A percentile compares a stretch with the other conserved stretches of the same genome.
Evolutionary conservation across 1,140 invertebrate species (phyloP).

Genomic region (Solen grandis): DNA sequence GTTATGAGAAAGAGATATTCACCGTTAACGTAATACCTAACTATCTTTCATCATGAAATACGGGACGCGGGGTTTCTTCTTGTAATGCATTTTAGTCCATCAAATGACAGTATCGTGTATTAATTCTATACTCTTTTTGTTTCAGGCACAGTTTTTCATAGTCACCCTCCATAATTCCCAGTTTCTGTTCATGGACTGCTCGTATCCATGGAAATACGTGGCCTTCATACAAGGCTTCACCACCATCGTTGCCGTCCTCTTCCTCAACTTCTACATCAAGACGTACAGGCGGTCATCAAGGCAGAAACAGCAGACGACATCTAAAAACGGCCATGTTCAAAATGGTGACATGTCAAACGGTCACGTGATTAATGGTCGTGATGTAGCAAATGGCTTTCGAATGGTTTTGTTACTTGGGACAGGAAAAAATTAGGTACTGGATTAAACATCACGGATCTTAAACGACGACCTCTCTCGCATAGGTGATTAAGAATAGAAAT

Average conservation of each 20-base stretch:
- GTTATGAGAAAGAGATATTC: too few species aligned
- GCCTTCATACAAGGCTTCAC: constrained; percentile 92
- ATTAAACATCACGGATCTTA: too few species aligned
- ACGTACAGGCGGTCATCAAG: constrained; percentile 55
- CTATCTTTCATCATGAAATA: too few species aligned
- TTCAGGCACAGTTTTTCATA: constrained; percentile 90
- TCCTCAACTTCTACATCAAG: constrained; percentile 90
- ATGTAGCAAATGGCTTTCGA: constrained; percentile 4
- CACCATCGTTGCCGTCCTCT: constrained; percentile 91
- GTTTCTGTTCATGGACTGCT: constrained; percentile 90
- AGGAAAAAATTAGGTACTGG: too few species aligned
- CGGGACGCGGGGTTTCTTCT: too few species aligned
- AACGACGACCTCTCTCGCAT: too few species aligned
- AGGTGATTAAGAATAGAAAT: too few species aligned
- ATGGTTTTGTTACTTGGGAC: too few species aligned
- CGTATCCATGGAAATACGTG: constrained; percentile 95
- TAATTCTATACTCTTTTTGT: constrained; percentile 42
- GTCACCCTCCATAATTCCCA: constrained; percentile 92
- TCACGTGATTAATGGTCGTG: not conserved
- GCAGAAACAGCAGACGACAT: not conserved
- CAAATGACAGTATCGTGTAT: too few species aligned
- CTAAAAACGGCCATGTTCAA: not conserved
- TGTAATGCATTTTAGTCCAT: too few species aligned
- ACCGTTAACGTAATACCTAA: too few species aligned
- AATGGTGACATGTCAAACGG: not conserved